Evolutionary conservation across 2,888 invertebrate species (phyloP).

Genomic region (Eueremaeus valkanovi): DNA sequence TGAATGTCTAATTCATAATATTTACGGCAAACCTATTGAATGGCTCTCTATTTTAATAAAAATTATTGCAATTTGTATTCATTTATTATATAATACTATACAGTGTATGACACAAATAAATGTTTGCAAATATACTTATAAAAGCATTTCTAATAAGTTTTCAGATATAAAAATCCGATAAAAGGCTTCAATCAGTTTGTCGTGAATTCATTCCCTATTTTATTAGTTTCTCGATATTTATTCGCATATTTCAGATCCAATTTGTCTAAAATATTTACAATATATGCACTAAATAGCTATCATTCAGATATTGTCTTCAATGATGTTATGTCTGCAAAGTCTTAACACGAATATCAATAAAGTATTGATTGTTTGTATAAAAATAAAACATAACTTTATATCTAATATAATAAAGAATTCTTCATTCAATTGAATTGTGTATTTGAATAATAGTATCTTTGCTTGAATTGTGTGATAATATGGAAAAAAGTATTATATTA

Average conservation of each 20-base stretch:
- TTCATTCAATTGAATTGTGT: background rate
- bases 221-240: background rate
- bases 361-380: constrained; percentile 28
- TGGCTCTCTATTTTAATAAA: too few relatives aligned
- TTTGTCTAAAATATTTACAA: background rate
- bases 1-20: too few relatives aligned
- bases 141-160: background rate
- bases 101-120: background rate
- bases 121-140: constrained; percentile 2
- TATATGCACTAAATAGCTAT: constrained; percentile 15
- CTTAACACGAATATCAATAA: background rate
- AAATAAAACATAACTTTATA: constrained; percentile 19
- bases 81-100: too few relatives aligned
- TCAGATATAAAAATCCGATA: constrained; percentile 9
- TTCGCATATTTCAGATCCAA: constrained; percentile 28
- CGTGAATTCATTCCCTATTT: background rate
- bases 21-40: too few relatives aligned
- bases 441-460: constrained; percentile 20
- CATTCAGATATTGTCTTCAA: background rate
- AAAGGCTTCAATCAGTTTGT: background rate
- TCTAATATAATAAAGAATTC: background rate
- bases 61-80: too few relatives aligned
- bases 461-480: background rate
- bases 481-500: background rate
- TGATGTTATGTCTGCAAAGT: background rate